Evolutionary conservation across 2,797 vertebrate genomes (phyloP).

Genomic region (Adrianichthys oophorus): DNA sequence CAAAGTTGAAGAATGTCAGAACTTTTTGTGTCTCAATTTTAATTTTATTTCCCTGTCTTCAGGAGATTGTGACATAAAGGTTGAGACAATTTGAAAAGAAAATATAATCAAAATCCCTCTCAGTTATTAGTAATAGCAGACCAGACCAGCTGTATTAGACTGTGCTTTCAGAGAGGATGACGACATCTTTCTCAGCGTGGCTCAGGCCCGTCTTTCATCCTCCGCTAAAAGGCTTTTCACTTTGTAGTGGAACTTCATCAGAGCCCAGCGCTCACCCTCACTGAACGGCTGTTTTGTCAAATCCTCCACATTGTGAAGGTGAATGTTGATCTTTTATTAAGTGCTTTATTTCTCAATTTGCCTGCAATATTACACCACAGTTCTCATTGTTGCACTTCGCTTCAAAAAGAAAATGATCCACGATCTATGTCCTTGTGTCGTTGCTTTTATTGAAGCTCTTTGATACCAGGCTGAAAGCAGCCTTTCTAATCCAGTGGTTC

Average conservation of each 20-base stretch:
- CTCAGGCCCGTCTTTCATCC: conserved; percentile 73
- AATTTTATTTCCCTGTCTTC: conserved; percentile 8
- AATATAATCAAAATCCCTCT: conserved; percentile 5
- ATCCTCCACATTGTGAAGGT: conserved; percentile 22
- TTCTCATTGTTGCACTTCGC: not conserved
- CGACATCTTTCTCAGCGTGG: conserved; percentile 34
- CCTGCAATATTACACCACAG: conserved; percentile 25
- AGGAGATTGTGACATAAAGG: conserved; percentile 11
- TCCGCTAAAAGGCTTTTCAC: conserved; percentile 72
- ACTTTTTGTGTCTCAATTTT: conserved; percentile 11
- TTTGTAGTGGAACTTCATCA: conserved; percentile 82
- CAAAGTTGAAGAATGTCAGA: conserved; percentile 2
- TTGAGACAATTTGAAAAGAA: conserved; percentile 4
- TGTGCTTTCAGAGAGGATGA: conserved; percentile 56
- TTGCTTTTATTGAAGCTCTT: conserved; percentile 1
- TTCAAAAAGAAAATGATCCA: conserved; percentile 6
- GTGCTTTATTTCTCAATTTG: conserved; percentile 19
- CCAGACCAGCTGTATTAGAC: conserved; percentile 24
- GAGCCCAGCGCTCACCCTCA: conserved; percentile 66
- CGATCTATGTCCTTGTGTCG: conserved; percentile 1
- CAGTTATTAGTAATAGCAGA: conserved; percentile 7
- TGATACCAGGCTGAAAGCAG: not conserved
- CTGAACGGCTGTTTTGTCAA: conserved; percentile 54
- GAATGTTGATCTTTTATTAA: conserved; percentile 18
- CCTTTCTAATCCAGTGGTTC: conserved; percentile 28